phyloP scores from a whole-genome alignment of 2,113 vertebrate genomes.

The Holacanthus passer region DNA sequence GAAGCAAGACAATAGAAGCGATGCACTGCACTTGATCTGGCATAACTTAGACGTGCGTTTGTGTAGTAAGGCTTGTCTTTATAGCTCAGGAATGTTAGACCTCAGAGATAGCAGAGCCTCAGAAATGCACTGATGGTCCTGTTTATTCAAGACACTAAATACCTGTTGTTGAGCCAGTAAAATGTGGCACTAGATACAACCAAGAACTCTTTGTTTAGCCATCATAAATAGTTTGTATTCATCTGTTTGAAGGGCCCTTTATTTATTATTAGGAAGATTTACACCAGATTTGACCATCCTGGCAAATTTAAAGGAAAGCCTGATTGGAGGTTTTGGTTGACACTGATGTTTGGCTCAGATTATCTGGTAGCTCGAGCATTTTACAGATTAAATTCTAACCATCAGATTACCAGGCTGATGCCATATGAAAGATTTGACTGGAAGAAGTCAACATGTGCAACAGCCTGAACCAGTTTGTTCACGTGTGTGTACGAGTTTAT shows the following conservation, averaged over 20 bases:
- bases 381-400: neutral
- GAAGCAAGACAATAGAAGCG: conserved; percentile 23
- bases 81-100: conserved; percentile 9
- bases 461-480: neutral
- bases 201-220: neutral
- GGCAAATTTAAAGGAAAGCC: neutral
- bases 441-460: neutral
- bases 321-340: neutral
- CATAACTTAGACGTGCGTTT: conserved; percentile 4
- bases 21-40: conserved; percentile 2
- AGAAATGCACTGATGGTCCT: neutral
- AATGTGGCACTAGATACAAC: neutral
- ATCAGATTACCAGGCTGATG: neutral
- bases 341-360: neutral
- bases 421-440: neutral
- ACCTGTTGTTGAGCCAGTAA: neutral
- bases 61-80: neutral
- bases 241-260: neutral
- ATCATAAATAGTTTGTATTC: neutral
- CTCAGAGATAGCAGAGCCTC: neutral
- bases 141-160: neutral
- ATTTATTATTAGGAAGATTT: neutral
- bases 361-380: neutral
- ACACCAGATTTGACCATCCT: neutral
- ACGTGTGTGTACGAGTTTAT: neutral